Percentiles rank a stretch among this genome's conserved stretches.
These are phyloP conservation scores for Sarcoramphus papa DNA, from an alignment of 2,797 vertebrate species.

Conservation along the genomic window DNA sequence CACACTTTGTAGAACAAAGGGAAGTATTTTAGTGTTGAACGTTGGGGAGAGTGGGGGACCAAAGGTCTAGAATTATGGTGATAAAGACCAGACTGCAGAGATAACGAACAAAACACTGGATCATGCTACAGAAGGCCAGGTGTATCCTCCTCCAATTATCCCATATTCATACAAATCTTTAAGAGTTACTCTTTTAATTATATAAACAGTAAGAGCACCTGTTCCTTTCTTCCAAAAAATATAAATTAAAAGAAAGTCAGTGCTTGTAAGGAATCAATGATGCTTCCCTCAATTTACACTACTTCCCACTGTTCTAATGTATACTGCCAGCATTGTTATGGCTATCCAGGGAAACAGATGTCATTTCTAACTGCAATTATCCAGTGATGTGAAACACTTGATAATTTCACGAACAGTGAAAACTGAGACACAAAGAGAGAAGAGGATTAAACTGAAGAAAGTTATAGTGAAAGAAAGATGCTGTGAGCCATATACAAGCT, in stretches of 20 bases:
- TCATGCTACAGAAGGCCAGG: not conserved
- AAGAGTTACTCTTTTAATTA: not conserved
- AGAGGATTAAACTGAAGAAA: not conserved
- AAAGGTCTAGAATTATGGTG: not conserved
- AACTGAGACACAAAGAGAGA: not conserved
- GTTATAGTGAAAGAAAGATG: not conserved
- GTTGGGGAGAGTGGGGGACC: fast-evolving
- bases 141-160: not conserved
- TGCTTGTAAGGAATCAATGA: not conserved
- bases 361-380: not conserved
- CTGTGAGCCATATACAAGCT: not conserved
- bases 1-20: fast-evolving
- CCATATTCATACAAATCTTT: not conserved
- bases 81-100: not conserved
- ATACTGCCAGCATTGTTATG: not conserved
- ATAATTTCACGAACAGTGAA: not conserved
- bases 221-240: not conserved
- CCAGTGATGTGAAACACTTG: not conserved
- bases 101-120: not conserved
- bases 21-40: not conserved
- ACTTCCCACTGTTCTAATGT: not conserved
- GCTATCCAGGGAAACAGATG: constrained; percentile 15
- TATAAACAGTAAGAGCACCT: not conserved
- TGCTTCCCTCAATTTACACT: not conserved
- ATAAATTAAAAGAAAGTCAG: not conserved